Evolutionary conservation across 2,888 invertebrate genomes (phyloP).

Genomic region (Mesorhabditis spiculigera): DNA sequence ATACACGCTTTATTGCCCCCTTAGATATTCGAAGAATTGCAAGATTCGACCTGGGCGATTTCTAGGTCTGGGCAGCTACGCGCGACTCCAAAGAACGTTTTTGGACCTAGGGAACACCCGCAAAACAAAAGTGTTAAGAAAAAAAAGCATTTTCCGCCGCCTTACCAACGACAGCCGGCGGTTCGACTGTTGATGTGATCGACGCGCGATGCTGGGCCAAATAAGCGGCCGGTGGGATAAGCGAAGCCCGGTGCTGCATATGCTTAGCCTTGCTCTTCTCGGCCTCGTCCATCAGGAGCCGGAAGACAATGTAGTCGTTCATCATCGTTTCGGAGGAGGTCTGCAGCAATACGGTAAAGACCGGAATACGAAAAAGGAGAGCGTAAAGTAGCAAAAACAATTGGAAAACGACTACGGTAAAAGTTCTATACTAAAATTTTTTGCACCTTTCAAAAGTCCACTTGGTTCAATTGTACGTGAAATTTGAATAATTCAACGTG

Average conservation of each 20-base stretch:
- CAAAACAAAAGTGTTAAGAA: too few relatives aligned
- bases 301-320: conserved; percentile 49
- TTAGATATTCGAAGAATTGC: too few relatives aligned
- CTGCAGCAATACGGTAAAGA: conserved; percentile 13
- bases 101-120: too few relatives aligned
- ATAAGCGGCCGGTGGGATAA: neutral
- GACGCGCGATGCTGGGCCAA: neutral
- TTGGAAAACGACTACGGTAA: neutral
- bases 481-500: too few relatives aligned
- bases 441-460: too few relatives aligned
- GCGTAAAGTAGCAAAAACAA: neutral
- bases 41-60: too few relatives aligned
- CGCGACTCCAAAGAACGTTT: too few relatives aligned
- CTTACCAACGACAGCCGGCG: neutral
- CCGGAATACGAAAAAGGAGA: neutral
- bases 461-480: too few relatives aligned
- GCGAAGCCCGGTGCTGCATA: neutral
- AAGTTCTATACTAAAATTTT: neutral
- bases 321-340: conserved; percentile 35
- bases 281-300: conserved; percentile 39
- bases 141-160: too few relatives aligned
- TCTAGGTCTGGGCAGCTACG: too few relatives aligned
- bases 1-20: too few relatives aligned
- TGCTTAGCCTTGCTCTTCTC: conserved; percentile 25
- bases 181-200: neutral